Evolutionary conservation across 1,140 invertebrate genomes (phyloP), one percentile per base, ranked within the genome.

Genomic region (Palaemon carinicauda): DNA sequence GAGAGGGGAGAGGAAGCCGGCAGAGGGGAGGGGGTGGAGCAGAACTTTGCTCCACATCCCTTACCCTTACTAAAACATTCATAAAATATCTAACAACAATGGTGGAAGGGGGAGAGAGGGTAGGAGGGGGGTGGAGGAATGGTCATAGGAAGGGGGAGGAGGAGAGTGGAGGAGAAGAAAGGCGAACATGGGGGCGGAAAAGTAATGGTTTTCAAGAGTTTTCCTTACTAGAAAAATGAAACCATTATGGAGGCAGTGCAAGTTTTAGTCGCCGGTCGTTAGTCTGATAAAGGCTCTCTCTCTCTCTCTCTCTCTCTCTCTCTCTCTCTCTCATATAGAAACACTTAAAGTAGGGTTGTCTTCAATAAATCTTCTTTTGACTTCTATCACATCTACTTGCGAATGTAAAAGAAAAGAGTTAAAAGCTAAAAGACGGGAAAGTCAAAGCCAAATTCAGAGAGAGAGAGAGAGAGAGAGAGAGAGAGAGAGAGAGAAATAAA

Each of bases 191-290:
- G 24, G 24, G n/a, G n/a, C n/a, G n/a, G 56, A 60, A 12, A 27
- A 27, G 56, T n/a, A 27, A 27, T n/a, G 24, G 51, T 51, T 21
- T 75, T 50, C 9, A 21, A 21, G 51, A 75, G 51, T 51, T 75
- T 50, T 75, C 10, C 17, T 21, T n/a, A n/a, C 29, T 41, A 75
- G 73, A 75, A 75, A 75, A 75, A 75, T 75, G 19, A 75, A 75
- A 75, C 33, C 73, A 75, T 75, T 75, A 75, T 75, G 51, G 24
- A 75, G 51, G 15, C 51, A 75, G 33, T 21, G 73, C 19, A 75
- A 75, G 73, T 75, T 75, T n/a, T 75, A 33, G 73, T 51, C 33
- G 33, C 5, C 7, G 73, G 73, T 75, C 73, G 73, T 75, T 75
- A 75, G 73, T 21, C 21, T 75, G 73, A 75, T 75, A 75, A 75